Conservation (phyloP, 2,113 vertebrate species). For the Alces alces region DNA sequence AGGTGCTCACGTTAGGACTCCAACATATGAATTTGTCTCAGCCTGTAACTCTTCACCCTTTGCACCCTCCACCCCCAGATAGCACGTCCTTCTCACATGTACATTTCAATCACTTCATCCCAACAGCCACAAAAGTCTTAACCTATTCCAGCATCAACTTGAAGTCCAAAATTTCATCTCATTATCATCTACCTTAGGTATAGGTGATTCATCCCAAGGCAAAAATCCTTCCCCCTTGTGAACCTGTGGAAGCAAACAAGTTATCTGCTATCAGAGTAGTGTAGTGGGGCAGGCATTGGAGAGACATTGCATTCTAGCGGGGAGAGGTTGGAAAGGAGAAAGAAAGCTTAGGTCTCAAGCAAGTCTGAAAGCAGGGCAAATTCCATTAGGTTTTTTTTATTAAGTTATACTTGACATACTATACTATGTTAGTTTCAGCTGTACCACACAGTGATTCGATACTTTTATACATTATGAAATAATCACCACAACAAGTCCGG, state of each 20-base stretch:
- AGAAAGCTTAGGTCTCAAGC: not conserved
- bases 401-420: not conserved
- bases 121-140: not conserved
- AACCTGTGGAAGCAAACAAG: not conserved
- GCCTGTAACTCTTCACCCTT: not conserved
- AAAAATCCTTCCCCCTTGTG: not conserved
- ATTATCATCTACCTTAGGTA: not conserved
- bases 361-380: not conserved
- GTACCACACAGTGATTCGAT: not conserved
- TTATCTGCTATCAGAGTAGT: not conserved
- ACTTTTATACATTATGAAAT: not conserved
- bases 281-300: not conserved
- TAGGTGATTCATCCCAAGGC: not conserved
- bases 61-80: not conserved
- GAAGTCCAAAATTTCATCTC: not conserved
- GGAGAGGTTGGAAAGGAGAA: not conserved
- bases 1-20: not conserved
- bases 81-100: not conserved
- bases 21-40: not conserved
- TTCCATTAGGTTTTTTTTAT: not conserved
- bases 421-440: not conserved
- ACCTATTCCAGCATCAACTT: not conserved
- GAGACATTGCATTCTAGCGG: too few relatives aligned
- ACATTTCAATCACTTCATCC: not conserved
- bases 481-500: not conserved